These are phyloP conservation scores for Cheiracanthium punctorium DNA, from an alignment of 2,888 invertebrate species.

Conservation along the genomic window DNA sequence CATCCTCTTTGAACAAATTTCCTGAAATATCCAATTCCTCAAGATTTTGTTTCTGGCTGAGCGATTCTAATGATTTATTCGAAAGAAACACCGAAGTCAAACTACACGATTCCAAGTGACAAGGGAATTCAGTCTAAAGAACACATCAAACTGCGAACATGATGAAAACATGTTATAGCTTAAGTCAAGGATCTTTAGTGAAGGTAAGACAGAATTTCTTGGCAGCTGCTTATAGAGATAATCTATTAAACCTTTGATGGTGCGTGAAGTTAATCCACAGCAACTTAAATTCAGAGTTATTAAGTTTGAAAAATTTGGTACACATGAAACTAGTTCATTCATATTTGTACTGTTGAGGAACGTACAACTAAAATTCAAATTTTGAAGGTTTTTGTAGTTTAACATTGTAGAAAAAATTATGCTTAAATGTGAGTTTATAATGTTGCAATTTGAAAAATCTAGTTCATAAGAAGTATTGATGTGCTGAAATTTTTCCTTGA, in stretches of 20 bases:
- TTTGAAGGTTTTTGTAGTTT: slow-evolving; percentile 82
- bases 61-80: neutral
- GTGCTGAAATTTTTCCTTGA: slow-evolving; percentile 80
- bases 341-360: slow-evolving; percentile 82
- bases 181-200: slow-evolving; percentile 78
- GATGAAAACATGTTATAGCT: slow-evolving; percentile 84
- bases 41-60: slow-evolving; percentile 15
- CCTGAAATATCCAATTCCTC: slow-evolving; percentile 42
- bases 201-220: slow-evolving; percentile 29
- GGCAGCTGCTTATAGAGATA: slow-evolving; percentile 16
- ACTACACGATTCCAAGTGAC: slow-evolving; percentile 48
- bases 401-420: slow-evolving; percentile 84
- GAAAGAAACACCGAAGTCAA: slow-evolving; percentile 42
- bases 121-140: slow-evolving; percentile 43
- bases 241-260: slow-evolving; percentile 79
- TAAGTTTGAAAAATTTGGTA: slow-evolving; percentile 73
- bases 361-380: slow-evolving; percentile 82
- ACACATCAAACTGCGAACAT: slow-evolving; percentile 70
- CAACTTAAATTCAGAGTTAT: slow-evolving; percentile 79
- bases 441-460: slow-evolving; percentile 80
- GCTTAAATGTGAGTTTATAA: slow-evolving; percentile 79
- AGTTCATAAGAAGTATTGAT: slow-evolving; percentile 81
- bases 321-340: slow-evolving; percentile 74
- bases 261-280: slow-evolving; percentile 82
- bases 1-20: slow-evolving; percentile 24